Conservation (phyloP, 2,797 vertebrate genomes). For the Semotilus atromaculatus region DNA sequence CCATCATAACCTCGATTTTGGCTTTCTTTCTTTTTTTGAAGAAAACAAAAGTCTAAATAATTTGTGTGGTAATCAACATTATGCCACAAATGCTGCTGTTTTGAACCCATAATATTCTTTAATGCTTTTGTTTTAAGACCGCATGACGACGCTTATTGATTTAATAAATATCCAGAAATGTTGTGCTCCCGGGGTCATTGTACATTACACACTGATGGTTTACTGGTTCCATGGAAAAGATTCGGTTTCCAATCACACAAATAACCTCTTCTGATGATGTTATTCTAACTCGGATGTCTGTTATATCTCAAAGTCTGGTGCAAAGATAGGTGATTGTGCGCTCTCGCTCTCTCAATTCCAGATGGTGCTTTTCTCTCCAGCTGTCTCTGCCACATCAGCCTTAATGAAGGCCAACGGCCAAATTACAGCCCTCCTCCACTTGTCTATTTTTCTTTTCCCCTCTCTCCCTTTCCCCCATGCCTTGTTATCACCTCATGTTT, state of each 20-base stretch:
- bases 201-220: conserved; percentile 5
- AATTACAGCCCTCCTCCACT: conserved; percentile 33
- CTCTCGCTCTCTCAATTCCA: conserved; percentile 29
- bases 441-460: conserved; percentile 39
- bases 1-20: background rate
- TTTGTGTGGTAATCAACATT: background rate
- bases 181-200: background rate
- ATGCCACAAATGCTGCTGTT: background rate
- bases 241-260: conserved; percentile 17
- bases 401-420: conserved; percentile 57
- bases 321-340: background rate
- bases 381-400: conserved; percentile 49
- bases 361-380: conserved; percentile 45
- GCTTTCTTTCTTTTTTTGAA: background rate
- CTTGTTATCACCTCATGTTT: conserved; percentile 58
- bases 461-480: background rate
- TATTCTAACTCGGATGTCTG: conserved; percentile 21
- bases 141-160: background rate
- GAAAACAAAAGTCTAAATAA: background rate
- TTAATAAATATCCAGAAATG: background rate
- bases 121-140: background rate
- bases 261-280: conserved; percentile 22
- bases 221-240: background rate
- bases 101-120: background rate
- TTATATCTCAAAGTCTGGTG: conserved; percentile 23